phyloP scores from a whole-genome alignment of 2,113 vertebrate species.

The Tetrax tetrax region DNA sequence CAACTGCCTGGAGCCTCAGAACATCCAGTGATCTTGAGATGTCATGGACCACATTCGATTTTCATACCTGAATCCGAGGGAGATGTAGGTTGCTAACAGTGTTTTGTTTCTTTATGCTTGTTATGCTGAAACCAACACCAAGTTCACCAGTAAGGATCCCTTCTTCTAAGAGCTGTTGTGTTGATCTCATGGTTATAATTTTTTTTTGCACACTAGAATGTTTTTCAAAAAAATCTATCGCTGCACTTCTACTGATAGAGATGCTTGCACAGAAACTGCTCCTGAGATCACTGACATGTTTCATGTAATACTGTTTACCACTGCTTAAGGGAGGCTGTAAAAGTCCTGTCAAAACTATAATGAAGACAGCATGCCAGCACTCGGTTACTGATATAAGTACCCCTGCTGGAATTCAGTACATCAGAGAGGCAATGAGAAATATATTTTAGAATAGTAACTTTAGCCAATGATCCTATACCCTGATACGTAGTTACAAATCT shows the following conservation, averaged over 20 bases:
- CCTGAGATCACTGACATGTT: background rate
- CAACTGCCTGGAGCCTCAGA: background rate
- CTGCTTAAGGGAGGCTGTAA: background rate
- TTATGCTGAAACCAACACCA: background rate
- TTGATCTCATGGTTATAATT: background rate
- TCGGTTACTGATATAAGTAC: background rate
- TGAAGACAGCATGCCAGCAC: background rate
- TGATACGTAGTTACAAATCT: background rate
- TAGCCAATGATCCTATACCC: background rate
- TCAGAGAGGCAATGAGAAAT: background rate
- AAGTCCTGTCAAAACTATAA: background rate
- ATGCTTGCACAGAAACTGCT: background rate
- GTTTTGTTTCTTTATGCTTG: background rate
- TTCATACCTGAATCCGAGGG: background rate
- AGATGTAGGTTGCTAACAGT: accelerated
- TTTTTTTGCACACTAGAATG: background rate
- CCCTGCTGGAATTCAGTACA: background rate
- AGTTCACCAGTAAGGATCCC: background rate
- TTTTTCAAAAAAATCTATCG: accelerated
- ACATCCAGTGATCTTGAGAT: background rate
- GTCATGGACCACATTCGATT: background rate
- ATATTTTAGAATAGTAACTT: background rate
- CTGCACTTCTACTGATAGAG: background rate
- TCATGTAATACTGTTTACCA: background rate
- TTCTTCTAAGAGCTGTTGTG: background rate